phyloP scores from a whole-genome alignment of 2,888 invertebrate species.

The Thymelicus sylvestris region DNA sequence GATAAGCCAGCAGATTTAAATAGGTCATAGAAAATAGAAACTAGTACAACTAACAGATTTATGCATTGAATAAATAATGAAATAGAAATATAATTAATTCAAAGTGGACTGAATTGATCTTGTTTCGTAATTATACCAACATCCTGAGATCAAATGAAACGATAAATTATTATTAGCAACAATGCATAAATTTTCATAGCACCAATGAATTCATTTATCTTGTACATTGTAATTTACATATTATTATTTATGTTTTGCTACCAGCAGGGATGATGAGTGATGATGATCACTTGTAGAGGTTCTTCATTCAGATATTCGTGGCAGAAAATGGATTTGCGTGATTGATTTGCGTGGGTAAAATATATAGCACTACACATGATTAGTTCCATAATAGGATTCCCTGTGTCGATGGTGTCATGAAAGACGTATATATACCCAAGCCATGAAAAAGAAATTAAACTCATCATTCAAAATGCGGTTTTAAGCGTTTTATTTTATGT shows the following conservation, averaged over 20 bases:
- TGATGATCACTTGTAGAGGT: too few relatives aligned
- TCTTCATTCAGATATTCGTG: too few relatives aligned
- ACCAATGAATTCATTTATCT: too few relatives aligned
- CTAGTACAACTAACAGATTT: constrained; percentile 1
- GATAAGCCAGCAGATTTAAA: background rate
- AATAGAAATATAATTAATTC: constrained; percentile 7
- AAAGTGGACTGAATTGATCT: background rate
- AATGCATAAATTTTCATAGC: background rate
- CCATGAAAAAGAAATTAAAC: background rate
- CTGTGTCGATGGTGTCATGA: too few relatives aligned
- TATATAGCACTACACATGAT: too few relatives aligned
- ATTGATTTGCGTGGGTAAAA: too few relatives aligned
- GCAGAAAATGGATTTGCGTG: too few relatives aligned
- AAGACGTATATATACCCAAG: too few relatives aligned
- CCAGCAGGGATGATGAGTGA: too few relatives aligned
- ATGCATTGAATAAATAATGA: constrained; percentile 4
- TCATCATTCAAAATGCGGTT: too few relatives aligned
- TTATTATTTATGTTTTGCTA: background rate
- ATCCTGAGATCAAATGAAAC: background rate
- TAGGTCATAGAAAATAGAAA: background rate
- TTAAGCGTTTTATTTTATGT: too few relatives aligned
- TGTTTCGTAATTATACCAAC: background rate
- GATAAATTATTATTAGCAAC: background rate
- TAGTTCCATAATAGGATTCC: too few relatives aligned
- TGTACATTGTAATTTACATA: background rate